phyloP scores from a whole-genome alignment of 1,140 invertebrate species.

The Cherax quadricarinatus region DNA sequence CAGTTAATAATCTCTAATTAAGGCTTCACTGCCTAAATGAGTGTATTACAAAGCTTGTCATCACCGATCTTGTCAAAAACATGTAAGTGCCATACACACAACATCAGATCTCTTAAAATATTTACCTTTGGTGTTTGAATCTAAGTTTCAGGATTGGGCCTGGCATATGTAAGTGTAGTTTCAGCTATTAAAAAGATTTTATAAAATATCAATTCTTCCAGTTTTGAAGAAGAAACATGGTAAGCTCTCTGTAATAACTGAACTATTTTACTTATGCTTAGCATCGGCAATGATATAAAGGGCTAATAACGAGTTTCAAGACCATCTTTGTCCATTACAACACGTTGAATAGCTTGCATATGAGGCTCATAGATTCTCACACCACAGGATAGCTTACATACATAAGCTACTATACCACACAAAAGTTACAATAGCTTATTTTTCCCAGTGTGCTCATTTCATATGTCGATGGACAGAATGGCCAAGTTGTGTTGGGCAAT shows the following conservation, averaged over 20 bases:
- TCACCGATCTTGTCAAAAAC: slow-evolving; percentile 60
- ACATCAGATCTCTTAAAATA: slow-evolving; percentile 70
- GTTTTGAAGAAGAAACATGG: neutral
- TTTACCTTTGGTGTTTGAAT: slow-evolving; percentile 70
- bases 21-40: neutral
- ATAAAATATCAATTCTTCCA: neutral
- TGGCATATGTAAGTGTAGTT: neutral
- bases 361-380: slow-evolving; percentile 57
- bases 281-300: neutral
- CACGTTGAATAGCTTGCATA: slow-evolving; percentile 44
- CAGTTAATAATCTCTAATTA: neutral
- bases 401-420: slow-evolving; percentile 64
- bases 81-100: slow-evolving; percentile 57
- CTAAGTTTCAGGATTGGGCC: slow-evolving; percentile 40
- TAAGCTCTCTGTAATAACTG: neutral
- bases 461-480: slow-evolving; percentile 49
- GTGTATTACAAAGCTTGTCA: neutral
- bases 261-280: slow-evolving; percentile 16
- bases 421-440: slow-evolving; percentile 65
- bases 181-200: neutral
- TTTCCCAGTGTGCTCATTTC: slow-evolving; percentile 66
- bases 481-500: slow-evolving; percentile 31
- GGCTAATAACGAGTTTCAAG: slow-evolving; percentile 17
- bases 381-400: slow-evolving; percentile 59
- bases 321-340: neutral